A percentile compares a stretch with the other conserved stretches of the same genome.
phyloP scores from a whole-genome alignment of 2,797 vertebrate species.

The Poliocrania exsul region DNA sequence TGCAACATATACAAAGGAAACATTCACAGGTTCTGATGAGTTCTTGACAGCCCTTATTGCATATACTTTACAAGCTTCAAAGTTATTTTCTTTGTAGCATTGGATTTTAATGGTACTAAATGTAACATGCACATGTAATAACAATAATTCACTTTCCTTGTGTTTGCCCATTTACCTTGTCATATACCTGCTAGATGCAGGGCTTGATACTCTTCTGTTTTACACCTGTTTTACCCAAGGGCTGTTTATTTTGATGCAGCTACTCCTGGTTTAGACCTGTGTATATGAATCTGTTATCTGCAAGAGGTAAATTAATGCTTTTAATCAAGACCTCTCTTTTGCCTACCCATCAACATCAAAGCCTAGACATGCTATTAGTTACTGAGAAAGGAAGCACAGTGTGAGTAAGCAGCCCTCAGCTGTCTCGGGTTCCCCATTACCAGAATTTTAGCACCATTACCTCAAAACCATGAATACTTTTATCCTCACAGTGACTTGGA shows the following conservation, averaged over 20 bases:
- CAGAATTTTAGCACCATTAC: conserved; percentile 66
- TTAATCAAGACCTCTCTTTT: conserved; percentile 56
- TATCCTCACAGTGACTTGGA: conserved; percentile 44
- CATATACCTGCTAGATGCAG: conserved; percentile 11
- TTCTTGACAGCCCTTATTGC: neutral
- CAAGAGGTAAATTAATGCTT: conserved; percentile 59
- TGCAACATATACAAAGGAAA: conserved; percentile 3
- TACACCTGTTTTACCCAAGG: conserved; percentile 35
- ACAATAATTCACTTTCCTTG: conserved; percentile 56
- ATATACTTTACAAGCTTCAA: conserved; percentile 43
- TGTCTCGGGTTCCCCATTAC: conserved; percentile 40
- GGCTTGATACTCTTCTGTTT: conserved; percentile 48
- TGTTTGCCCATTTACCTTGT: conserved; percentile 32
- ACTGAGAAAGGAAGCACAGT: conserved; percentile 28
- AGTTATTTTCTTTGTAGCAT: conserved; percentile 54
- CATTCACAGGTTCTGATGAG: neutral
- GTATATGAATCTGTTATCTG: conserved; percentile 59
- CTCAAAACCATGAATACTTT: conserved; percentile 57
- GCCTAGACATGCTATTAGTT: conserved; percentile 62
- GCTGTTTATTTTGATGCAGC: conserved; percentile 60
- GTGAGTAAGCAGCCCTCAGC: conserved; percentile 58
- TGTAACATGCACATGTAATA: conserved; percentile 29
- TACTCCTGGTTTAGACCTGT: conserved; percentile 46
- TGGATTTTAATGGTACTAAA: conserved; percentile 55
- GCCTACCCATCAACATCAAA: conserved; percentile 60